Conservation (phyloP, 2,113 vertebrate genomes). For the Entomyzon cyanotis region DNA sequence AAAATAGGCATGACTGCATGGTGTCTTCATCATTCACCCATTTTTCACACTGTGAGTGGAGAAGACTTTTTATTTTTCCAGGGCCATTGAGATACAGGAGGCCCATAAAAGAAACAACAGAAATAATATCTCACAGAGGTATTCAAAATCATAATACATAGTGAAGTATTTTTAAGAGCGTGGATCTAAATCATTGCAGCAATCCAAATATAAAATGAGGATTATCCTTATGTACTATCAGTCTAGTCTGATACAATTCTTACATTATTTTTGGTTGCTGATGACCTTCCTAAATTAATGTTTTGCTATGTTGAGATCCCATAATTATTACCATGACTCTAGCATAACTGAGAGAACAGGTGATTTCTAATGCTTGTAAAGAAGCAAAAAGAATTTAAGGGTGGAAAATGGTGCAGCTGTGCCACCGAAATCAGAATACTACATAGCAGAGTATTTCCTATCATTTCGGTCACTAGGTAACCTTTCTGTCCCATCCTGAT, state of each 20-base stretch:
- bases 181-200: background rate
- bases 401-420: background rate
- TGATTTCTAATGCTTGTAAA: background rate
- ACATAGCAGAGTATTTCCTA: background rate
- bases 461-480: background rate
- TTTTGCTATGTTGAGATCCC: background rate
- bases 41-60: background rate
- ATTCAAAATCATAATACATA: background rate
- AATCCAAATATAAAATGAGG: background rate
- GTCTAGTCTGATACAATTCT: background rate
- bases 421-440: background rate
- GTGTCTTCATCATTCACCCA: background rate
- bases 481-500: background rate
- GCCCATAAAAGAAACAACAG: background rate
- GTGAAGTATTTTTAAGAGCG: background rate
- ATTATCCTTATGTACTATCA: background rate
- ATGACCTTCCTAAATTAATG: background rate
- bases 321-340: background rate
- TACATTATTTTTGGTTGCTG: background rate
- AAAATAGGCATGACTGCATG: background rate
- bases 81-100: background rate
- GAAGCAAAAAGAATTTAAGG: background rate
- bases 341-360: background rate
- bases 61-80: background rate
- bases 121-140: background rate